Base-by-base conservation (phyloP, 2,797 vertebrate species). In the Gymnodraco acuticeps region DNA sequence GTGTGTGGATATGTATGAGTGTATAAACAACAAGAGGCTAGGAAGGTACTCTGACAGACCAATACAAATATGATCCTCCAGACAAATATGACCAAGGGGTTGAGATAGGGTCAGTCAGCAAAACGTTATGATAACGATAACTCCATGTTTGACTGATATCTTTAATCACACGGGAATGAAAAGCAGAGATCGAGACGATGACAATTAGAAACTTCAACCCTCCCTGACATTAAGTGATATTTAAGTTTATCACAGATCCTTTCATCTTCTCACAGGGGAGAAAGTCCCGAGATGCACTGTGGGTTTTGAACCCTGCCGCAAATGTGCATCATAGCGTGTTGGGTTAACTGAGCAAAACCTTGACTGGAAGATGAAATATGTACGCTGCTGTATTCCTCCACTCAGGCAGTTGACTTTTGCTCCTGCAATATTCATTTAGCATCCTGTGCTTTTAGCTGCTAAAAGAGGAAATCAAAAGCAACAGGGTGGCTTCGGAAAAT, bases 331-430 rank as follows among this genome's bases (percentile, higher is more conserved):
- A 77, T 50, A 45, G 60, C 54, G 70, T 5, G 65, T 80, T 63
- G 51, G 52, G 64, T 74, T 88, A 91, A 92, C 72, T 85, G 84
- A 93, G 78, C 61, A 80, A 82, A 84, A 88, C 86, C 75, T 86
- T 76, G 86, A 88, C 80, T 80, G 69, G 66, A 64, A 83, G 79
- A 94, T 93, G 73, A 94, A 94, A 93, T 91, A 91, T 94, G 92
- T 86, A 94, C 80, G 58, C 62, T 13, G 58, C 80, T 75, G 77
- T 82, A 88, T 84, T 90, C 70, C 79, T 79, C 80, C 82, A 87
- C 80, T 83, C 52, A n/a, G 77, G 88, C 84, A 83, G 75, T 83
- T 89, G 83, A 90, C 87, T 87, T 78, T 75, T 83, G 67, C 75
- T 80, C 66, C 73, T 89, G 81, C 78, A 89, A 85, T 81, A 92